A percentile compares a stretch with the other conserved stretches of the same genome.
phyloP scores from a whole-genome alignment of 2,888 invertebrate genomes.

The Volucella zonaria region DNA sequence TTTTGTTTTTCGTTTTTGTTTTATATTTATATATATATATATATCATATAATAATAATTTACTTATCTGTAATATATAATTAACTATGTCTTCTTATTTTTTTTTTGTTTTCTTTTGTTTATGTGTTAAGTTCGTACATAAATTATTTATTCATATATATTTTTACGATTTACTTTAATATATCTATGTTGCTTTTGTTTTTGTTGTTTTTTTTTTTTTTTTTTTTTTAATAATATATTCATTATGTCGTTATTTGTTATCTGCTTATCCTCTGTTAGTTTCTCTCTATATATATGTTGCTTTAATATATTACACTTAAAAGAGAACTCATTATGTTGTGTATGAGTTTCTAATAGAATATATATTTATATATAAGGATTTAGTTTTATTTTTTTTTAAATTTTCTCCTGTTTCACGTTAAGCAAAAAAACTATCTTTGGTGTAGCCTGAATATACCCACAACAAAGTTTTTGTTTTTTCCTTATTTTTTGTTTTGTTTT shows the following conservation, averaged over 20 bases:
- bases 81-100: conserved; percentile 74
- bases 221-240: conserved; percentile 76
- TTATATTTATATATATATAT: conserved; percentile 72
- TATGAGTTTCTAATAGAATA: conserved; percentile 52
- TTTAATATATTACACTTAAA: conserved; percentile 68
- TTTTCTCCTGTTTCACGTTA: conserved; percentile 59
- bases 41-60: conserved; percentile 67
- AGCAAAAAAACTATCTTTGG: conserved; percentile 75
- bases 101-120: conserved; percentile 60
- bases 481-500: conserved; percentile 38
- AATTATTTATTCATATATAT: conserved; percentile 66
- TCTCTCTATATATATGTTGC: conserved; percentile 48
- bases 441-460: conserved; percentile 76
- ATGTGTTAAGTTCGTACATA: conserved; percentile 67
- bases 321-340: conserved; percentile 64
- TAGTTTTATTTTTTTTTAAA: conserved; percentile 15
- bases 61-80: conserved; percentile 76
- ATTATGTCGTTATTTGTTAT: conserved; percentile 74
- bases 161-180: conserved; percentile 75
- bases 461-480: conserved; percentile 62
- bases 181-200: conserved; percentile 54
- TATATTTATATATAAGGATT: conserved; percentile 14
- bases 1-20: too few relatives aligned
- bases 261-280: conserved; percentile 67
- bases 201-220: conserved; percentile 70